A percentile compares a stretch with the other conserved stretches of the same genome.
Evolutionary conservation across 2,888 invertebrate genomes (phyloP).

Genomic region (Drosophila anomalipes): DNA sequence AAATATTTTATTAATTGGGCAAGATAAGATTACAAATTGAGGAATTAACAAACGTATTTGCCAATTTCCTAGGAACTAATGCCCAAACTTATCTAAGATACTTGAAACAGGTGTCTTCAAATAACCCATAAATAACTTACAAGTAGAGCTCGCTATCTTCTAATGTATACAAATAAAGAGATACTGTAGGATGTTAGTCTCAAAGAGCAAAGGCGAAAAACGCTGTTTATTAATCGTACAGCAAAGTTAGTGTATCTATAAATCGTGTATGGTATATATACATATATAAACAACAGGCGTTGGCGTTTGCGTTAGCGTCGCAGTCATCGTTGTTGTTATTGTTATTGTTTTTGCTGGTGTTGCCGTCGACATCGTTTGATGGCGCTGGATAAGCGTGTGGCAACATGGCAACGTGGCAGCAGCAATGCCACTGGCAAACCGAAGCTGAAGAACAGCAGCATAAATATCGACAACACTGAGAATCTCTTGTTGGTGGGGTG

Average conservation of each 20-base stretch:
- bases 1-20: not conserved
- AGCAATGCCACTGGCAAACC: constrained; percentile 74
- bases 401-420: constrained; percentile 42
- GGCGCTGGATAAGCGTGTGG: constrained; percentile 75
- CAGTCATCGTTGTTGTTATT: constrained; percentile 46
- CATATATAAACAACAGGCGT: constrained; percentile 23
- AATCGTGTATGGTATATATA: constrained; percentile 4
- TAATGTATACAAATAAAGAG: not conserved
- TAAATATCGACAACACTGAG: constrained; percentile 32
- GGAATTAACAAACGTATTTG: not conserved
- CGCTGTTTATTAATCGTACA: too few relatives aligned
- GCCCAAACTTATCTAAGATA: not conserved
- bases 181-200: not conserved
- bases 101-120: not conserved
- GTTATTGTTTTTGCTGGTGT: constrained; percentile 46
- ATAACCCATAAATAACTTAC: not conserved
- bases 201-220: not conserved
- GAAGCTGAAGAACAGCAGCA: constrained; percentile 48
- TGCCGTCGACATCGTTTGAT: constrained; percentile 75
- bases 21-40: constrained; percentile 6
- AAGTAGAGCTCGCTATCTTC: not conserved
- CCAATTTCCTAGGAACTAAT: not conserved
- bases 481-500: constrained; percentile 65
- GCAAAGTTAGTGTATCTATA: constrained; percentile 9
- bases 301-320: constrained; percentile 37